These are phyloP conservation scores for Glossophaga mutica DNA, from an alignment of 2,797 vertebrate genomes.

Conservation along the genomic window DNA sequence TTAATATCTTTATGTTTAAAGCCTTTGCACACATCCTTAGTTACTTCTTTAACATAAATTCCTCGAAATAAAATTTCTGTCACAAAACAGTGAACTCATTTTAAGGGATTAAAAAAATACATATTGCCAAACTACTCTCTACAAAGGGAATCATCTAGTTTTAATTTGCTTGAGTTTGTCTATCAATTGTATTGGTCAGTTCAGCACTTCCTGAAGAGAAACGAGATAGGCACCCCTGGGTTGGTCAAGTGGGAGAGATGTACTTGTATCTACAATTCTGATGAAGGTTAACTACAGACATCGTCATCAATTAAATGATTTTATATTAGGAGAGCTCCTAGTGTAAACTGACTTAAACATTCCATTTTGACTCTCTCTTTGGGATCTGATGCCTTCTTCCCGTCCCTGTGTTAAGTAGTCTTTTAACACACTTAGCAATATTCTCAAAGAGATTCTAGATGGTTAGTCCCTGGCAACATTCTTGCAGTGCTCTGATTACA, in stretches of 20 bases:
- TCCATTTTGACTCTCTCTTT: not conserved
- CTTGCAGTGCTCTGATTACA: not conserved
- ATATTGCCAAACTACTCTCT: not conserved
- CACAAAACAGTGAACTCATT: not conserved
- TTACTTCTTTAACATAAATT: conserved; percentile 14
- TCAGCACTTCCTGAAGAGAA: not conserved
- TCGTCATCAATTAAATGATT: not conserved
- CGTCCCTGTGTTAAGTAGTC: not conserved
- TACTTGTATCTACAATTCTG: not conserved
- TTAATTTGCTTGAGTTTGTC: not conserved
- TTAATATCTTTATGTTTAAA: not conserved
- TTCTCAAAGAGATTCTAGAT: not conserved
- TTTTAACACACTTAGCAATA: not conserved
- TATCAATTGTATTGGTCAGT: not conserved
- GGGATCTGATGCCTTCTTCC: not conserved
- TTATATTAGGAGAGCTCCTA: not conserved
- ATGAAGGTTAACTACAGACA: not conserved
- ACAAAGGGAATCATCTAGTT: not conserved
- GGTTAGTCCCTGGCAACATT: not conserved
- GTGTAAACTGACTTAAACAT: not conserved
- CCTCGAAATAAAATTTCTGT: conserved; percentile 8
- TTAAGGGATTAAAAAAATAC: not conserved
- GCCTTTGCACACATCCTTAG: not conserved
- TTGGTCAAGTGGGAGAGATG: not conserved
- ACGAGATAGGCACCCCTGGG: not conserved